Conservation (phyloP, 53 echinoderm and acorn worm species). For the Stichopus horrens region DNA sequence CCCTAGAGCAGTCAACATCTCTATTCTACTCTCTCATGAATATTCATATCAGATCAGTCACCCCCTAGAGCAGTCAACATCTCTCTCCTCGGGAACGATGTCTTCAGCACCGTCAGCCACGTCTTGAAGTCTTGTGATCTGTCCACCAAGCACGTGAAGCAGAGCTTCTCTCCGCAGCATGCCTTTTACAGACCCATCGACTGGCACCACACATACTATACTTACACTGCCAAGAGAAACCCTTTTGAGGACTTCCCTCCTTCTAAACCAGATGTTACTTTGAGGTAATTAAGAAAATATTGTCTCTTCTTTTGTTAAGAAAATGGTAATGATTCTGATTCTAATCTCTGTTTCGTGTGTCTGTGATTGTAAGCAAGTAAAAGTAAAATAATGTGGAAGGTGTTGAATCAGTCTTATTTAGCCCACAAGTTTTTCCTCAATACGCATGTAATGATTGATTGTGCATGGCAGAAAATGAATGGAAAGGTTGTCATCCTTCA, state of each 20-base stretch:
- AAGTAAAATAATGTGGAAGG: too few species aligned
- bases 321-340: too few species aligned
- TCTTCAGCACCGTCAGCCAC: slow-evolving; percentile 73
- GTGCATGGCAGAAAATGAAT: too few species aligned
- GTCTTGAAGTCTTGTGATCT: slow-evolving; percentile 81
- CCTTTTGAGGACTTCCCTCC: slow-evolving; percentile 53
- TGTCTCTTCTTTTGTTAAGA: too few species aligned
- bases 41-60: not conserved
- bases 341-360: too few species aligned
- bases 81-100: slow-evolving; percentile 57
- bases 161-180: slow-evolving; percentile 15
- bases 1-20: too few species aligned
- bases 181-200: slow-evolving; percentile 68
- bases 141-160: slow-evolving; percentile 71
- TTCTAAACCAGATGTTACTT: slow-evolving; percentile 64
- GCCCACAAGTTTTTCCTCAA: too few species aligned
- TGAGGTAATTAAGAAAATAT: slow-evolving; percentile 57
- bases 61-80: slow-evolving; percentile 61
- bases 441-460: too few species aligned
- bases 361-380: too few species aligned
- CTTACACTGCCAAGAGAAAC: slow-evolving; percentile 73
- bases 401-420: too few species aligned
- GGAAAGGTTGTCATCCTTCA: too few species aligned
- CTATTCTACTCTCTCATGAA: too few species aligned
- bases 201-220: slow-evolving; percentile 85